Conservation (phyloP, 2,113 vertebrate species). For the Antennarius striatus region DNA sequence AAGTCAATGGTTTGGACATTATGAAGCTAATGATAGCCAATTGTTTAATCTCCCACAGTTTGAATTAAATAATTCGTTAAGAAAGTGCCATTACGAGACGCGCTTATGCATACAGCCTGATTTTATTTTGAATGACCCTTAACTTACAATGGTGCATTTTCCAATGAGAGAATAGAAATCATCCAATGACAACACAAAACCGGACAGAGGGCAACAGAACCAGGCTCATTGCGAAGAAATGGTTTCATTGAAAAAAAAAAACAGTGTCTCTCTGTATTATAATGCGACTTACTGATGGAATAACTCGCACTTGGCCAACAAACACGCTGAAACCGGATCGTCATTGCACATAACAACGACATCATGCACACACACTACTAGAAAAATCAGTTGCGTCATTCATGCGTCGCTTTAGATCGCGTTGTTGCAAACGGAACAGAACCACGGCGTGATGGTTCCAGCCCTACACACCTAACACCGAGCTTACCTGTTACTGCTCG, state of each 20-base stretch:
- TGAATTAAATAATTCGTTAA: constrained; percentile 31
- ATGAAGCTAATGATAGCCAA: background rate
- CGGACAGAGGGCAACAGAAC: too few relatives aligned
- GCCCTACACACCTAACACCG: background rate
- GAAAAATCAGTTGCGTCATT: constrained; percentile 61
- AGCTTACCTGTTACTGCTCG: constrained; percentile 64
- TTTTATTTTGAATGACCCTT: background rate
- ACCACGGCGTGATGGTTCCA: background rate
- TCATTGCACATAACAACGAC: constrained; percentile 10
- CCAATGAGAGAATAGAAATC: background rate
- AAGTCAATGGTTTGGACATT: background rate
- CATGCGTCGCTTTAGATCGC: constrained; percentile 34
- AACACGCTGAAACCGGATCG: constrained; percentile 17
- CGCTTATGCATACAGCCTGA: background rate
- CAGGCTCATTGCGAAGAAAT: too few relatives aligned
- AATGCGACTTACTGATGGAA: background rate
- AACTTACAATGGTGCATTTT: background rate
- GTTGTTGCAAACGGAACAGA: constrained; percentile 10
- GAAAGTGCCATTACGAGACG: constrained; percentile 31
- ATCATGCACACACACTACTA: background rate
- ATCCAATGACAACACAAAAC: constrained; percentile 1
- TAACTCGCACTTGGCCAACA: background rate
- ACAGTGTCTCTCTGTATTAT: background rate
- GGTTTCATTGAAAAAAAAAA: too few relatives aligned
- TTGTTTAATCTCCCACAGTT: constrained; percentile 7